Base-by-base conservation (phyloP, 2,797 vertebrate genomes). In the Hydrolagus colliei region DNA sequence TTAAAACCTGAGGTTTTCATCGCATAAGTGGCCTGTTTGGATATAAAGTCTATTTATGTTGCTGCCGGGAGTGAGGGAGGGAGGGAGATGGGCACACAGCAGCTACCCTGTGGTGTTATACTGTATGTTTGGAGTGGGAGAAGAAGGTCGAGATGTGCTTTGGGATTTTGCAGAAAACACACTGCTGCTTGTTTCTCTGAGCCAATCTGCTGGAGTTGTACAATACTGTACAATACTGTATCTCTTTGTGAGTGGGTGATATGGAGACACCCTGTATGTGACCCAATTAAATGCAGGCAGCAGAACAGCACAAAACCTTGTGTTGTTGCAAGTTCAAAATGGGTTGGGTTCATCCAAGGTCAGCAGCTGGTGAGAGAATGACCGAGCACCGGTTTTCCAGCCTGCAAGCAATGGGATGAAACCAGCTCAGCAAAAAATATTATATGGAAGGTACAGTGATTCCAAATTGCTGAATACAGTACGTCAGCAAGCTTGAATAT, bases 271-370 rank as follows among this genome's bases (percentile, higher is more conserved):
- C 3, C 41, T 82, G 32, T 67, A 18, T 63, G 67, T 52, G 27
- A 27, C 22, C 13, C 32, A 80, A 68, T 82, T 67, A 82, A 9
- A 68, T 20, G 16, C 62, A 32, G 67, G 62, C 8, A 63, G 59
- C 9, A 65, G 79, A 68, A 32, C 35, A 79, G n/a, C 65, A 65
- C n/a, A 79, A 79, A 65, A 65, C 61, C n/a, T 78, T 78, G 22
- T 32, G 14, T 65, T 80, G 78, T 82, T 82, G 9, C 22, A 63
- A 41, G 65, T 82, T 82, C 65, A 68, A 82, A 68, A 82, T 82
- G 79, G 63, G 65, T 68, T 63, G 68, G 65, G 32, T 59, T 59
- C 41, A 41, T 41, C 41, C 79, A 35, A 32, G 14, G 63, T 68
- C 63, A 68, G 63, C 20, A 68, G 14, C 16, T 35, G 65, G 14